A percentile compares a stretch with the other conserved stretches of the same genome.
These are phyloP conservation scores for Mesembrinibis cayennensis DNA, from an alignment of 2,113 vertebrate species.

Conservation along the genomic window DNA sequence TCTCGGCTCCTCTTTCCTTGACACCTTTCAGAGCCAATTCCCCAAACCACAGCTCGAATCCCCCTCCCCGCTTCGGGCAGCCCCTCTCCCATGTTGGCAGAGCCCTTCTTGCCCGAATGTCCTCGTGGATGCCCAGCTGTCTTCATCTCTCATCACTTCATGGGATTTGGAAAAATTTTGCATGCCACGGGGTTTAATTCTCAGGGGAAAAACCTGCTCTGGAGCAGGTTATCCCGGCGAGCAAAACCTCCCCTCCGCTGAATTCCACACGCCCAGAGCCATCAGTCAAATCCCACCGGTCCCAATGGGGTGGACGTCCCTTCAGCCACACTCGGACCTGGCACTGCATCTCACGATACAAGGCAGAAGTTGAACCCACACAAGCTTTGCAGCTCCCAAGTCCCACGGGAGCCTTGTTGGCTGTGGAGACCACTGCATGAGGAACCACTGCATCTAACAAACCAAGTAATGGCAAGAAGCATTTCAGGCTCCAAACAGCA, in stretches of 20 bases:
- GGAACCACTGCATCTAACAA: background rate
- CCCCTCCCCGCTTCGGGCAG: background rate
- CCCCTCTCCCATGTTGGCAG: background rate
- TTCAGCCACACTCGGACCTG: background rate
- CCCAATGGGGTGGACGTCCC: fast-evolving
- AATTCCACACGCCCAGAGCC: background rate
- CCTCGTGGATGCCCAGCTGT: background rate
- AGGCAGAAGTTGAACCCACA: background rate
- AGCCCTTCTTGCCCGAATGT: background rate
- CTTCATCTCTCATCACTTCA: background rate
- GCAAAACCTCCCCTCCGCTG: background rate
- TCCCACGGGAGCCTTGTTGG: background rate
- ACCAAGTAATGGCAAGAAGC: background rate
- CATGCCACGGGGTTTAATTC: background rate
- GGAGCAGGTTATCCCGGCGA: background rate
- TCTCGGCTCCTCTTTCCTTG: background rate
- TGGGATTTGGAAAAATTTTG: background rate
- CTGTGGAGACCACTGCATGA: background rate
- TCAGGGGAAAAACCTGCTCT: background rate
- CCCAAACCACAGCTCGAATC: background rate
- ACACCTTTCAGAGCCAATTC: background rate
- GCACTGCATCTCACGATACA: too few relatives aligned
- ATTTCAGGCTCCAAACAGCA: background rate
- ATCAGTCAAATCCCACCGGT: background rate
- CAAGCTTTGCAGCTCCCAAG: background rate